These are phyloP conservation scores for Platycnemis pennipes DNA, from an alignment of 2,888 invertebrate species.

Conservation along the genomic window DNA sequence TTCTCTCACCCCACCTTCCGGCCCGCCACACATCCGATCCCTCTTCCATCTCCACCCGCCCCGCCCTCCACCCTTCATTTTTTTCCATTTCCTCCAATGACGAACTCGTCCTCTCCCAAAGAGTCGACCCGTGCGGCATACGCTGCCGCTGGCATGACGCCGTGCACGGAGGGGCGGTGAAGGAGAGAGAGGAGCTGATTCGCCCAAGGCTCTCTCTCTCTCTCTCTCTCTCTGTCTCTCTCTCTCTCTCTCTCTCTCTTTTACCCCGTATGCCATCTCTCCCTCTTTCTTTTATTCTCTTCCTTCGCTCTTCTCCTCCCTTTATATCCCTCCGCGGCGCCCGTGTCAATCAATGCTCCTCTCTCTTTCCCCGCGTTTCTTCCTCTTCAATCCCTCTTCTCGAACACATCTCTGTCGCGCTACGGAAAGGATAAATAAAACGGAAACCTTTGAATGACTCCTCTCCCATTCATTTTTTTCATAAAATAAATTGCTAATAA, in stretches of 20 bases:
- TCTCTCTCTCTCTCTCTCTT: too few relatives aligned
- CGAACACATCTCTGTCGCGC: too few relatives aligned
- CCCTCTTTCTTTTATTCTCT: too few relatives aligned
- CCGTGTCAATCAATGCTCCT: conserved; percentile 41
- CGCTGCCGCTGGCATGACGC: neutral
- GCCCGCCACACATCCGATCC: neutral
- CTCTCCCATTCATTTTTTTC: too few relatives aligned
- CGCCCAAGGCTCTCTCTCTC: neutral
- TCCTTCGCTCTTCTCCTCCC: too few relatives aligned
- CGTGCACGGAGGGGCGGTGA: neutral
- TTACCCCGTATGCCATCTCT: too few relatives aligned
- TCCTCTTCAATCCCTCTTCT: too few relatives aligned
- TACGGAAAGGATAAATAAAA: too few relatives aligned
- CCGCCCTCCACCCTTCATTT: neutral
- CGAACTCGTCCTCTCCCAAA: neutral
- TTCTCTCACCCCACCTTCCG: neutral
- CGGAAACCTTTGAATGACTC: too few relatives aligned
- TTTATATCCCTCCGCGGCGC: neutral
- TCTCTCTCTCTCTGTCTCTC: too few relatives aligned
- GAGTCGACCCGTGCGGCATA: neutral
- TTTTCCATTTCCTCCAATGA: conserved; percentile 26
- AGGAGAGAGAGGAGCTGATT: neutral
- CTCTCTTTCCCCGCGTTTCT: too few relatives aligned
- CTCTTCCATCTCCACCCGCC: neutral
- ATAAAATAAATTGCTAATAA: too few relatives aligned